Conservation (phyloP, 2,888 invertebrate genomes). For the Cactoblastis cactorum region DNA sequence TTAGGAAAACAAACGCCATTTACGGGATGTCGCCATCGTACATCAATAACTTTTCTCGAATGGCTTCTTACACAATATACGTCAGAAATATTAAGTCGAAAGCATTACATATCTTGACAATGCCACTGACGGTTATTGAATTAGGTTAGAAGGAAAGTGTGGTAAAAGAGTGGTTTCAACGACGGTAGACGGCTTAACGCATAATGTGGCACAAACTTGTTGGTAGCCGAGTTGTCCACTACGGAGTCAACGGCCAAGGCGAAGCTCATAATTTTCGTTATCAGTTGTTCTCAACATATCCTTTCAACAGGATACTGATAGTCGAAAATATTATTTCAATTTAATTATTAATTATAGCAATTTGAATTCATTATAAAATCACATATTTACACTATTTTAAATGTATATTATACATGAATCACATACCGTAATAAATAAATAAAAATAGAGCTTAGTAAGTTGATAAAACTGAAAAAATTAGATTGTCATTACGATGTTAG, state of each 20-base stretch:
- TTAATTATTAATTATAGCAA: slow-evolving; percentile 53
- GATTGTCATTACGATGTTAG: slow-evolving; percentile 68
- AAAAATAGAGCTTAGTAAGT: slow-evolving; percentile 79
- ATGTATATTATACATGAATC: slow-evolving; percentile 69
- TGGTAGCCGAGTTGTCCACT: not conserved
- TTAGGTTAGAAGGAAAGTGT: slow-evolving; percentile 38
- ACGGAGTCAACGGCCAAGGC: not conserved
- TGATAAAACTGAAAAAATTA: slow-evolving; percentile 65
- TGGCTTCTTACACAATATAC: slow-evolving; percentile 32
- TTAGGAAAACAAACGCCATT: slow-evolving; percentile 29
- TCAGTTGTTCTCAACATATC: slow-evolving; percentile 33
- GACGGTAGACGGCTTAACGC: slow-evolving; percentile 16
- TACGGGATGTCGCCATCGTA: slow-evolving; percentile 13
- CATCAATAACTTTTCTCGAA: slow-evolving; percentile 20
- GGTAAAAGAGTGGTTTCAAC: slow-evolving; percentile 22
- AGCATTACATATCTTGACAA: slow-evolving; percentile 48
- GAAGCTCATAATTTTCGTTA: slow-evolving; percentile 4
- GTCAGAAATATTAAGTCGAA: slow-evolving; percentile 33
- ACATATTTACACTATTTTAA: slow-evolving; percentile 77
- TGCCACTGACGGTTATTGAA: slow-evolving; percentile 42
- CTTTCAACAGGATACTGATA: slow-evolving; percentile 43
- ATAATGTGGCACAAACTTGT: slow-evolving; percentile 13
- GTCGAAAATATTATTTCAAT: slow-evolving; percentile 34
- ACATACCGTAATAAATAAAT: slow-evolving; percentile 66
- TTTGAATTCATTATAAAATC: slow-evolving; percentile 59